Evolutionary conservation across 2,113 vertebrate genomes (phyloP).

Genomic region (Tichodroma muraria): DNA sequence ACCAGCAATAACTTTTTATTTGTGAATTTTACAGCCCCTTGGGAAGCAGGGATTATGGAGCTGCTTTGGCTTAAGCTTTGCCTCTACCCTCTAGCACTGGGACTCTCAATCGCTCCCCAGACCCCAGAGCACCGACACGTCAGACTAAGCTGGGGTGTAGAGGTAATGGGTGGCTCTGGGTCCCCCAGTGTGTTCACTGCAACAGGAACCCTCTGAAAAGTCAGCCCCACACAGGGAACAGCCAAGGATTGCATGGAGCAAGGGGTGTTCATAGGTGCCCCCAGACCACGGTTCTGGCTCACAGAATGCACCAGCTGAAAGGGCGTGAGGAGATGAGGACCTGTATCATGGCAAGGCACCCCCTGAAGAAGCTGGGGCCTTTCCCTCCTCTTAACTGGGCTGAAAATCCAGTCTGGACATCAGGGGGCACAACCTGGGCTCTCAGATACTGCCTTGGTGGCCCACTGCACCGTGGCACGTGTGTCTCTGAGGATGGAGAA

Average conservation of each 20-base stretch:
- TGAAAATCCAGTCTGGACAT: background rate
- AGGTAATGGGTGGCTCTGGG: background rate
- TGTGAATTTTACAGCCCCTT: background rate
- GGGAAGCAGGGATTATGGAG: background rate
- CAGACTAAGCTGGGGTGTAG: background rate
- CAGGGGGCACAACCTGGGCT: background rate
- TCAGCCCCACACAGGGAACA: background rate
- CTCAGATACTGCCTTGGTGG: background rate
- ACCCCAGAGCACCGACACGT: background rate
- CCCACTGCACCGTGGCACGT: fast-evolving
- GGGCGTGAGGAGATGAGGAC: background rate
- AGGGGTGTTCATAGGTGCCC: background rate
- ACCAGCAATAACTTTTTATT: background rate
- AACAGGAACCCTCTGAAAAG: background rate
- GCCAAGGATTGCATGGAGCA: background rate
- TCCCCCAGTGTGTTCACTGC: background rate
- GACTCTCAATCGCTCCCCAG: fast-evolving
- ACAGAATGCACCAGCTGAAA: background rate
- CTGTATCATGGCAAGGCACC: background rate
- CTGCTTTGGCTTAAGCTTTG: background rate
- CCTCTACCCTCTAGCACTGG: background rate
- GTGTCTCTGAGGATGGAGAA: background rate
- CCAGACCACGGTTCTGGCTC: fast-evolving
- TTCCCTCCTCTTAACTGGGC: background rate
- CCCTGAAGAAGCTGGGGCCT: background rate